These are phyloP conservation scores for Cottoperca gobio DNA, from an alignment of 2,797 vertebrate genomes.

Conservation along the genomic window DNA sequence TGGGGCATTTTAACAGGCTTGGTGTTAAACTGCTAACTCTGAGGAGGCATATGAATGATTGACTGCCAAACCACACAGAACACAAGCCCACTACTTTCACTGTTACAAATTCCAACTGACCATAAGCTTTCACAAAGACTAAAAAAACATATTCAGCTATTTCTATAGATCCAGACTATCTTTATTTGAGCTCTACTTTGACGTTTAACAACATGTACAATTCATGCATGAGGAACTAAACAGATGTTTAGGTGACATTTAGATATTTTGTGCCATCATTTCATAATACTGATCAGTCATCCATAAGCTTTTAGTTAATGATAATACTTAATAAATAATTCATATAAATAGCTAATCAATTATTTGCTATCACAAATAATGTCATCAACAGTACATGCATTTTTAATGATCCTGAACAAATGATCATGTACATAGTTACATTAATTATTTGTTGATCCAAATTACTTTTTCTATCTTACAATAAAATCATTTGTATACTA, in stretches of 20 bases:
- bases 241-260: not conserved
- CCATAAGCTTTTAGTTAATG: not conserved
- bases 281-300: not conserved
- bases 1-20: constrained; percentile 79
- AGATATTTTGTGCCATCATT: not conserved
- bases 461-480: not conserved
- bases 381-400: not conserved
- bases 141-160: constrained; percentile 24
- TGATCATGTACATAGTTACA: not conserved
- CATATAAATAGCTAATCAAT: not conserved
- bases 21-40: constrained; percentile 80
- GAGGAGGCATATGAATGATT: constrained; percentile 73
- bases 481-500: not conserved
- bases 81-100: constrained; percentile 60
- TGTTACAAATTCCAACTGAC: constrained; percentile 57
- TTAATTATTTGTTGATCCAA: constrained; percentile 8
- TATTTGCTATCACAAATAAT: not conserved
- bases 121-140: constrained; percentile 58
- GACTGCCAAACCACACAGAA: constrained; percentile 74
- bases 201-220: not conserved
- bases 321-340: not conserved
- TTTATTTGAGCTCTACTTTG: constrained; percentile 5
- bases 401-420: constrained; percentile 1
- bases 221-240: not conserved
- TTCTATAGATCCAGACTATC: constrained; percentile 3